phyloP scores from a whole-genome alignment of 1,140 invertebrate species.

The Drosophila parvula region DNA sequence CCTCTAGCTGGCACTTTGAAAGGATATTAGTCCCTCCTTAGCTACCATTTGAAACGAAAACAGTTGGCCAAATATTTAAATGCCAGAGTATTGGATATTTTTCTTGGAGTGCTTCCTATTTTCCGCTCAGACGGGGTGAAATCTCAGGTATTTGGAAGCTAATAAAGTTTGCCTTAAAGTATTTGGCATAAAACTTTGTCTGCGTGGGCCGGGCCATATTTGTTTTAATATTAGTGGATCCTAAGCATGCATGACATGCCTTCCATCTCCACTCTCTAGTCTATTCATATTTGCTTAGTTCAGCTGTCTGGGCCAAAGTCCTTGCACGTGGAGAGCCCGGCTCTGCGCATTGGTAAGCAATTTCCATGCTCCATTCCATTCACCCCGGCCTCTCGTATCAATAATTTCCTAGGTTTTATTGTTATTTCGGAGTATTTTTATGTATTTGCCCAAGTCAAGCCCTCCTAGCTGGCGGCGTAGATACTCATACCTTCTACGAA shows the following conservation, averaged over 20 bases:
- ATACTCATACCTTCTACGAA: neutral
- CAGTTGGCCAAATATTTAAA: neutral
- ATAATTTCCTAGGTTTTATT: slow-evolving; percentile 80
- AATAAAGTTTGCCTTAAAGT: slow-evolving; percentile 82
- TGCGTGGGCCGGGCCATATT: slow-evolving; percentile 56
- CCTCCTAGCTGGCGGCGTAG: neutral
- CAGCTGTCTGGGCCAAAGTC: slow-evolving; percentile 29
- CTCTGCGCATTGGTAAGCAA: slow-evolving; percentile 61
- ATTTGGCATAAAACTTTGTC: slow-evolving; percentile 64
- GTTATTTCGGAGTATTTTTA: slow-evolving; percentile 79
- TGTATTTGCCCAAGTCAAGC: slow-evolving; percentile 50
- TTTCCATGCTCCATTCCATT: slow-evolving; percentile 48
- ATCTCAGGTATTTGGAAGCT: slow-evolving; percentile 79
- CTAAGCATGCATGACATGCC: slow-evolving; percentile 62
- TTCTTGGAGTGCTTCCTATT: slow-evolving; percentile 16
- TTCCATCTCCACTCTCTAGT: slow-evolving; percentile 47
- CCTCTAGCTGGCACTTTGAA: neutral
- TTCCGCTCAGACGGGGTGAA: slow-evolving; percentile 33
- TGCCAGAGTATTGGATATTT: neutral
- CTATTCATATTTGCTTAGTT: slow-evolving; percentile 69
- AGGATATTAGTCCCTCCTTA: neutral
- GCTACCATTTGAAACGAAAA: slow-evolving; percentile 3
- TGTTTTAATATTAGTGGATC: slow-evolving; percentile 78
- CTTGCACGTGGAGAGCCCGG: slow-evolving; percentile 23
- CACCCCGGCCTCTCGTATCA: slow-evolving; percentile 61